Percentiles rank a stretch among this genome's conserved stretches.
These are phyloP conservation scores for Gambusia affinis DNA, from an alignment of 2,113 vertebrate genomes.

Conservation along the genomic window DNA sequence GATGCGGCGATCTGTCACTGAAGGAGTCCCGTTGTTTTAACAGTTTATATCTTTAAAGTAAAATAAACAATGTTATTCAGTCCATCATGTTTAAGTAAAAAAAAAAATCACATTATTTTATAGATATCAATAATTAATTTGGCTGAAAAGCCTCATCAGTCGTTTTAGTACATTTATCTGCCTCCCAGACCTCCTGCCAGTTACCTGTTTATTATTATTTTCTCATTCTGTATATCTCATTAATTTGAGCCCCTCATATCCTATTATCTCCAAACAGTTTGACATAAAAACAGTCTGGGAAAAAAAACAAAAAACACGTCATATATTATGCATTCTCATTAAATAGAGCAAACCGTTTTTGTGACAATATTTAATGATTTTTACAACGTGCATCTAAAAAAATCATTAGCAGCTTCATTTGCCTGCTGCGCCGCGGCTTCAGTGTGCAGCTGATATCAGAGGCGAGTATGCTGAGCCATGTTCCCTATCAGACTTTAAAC, in stretches of 20 bases:
- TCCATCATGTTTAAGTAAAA: neutral
- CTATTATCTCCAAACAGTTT: conserved; percentile 56
- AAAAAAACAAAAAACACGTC: neutral
- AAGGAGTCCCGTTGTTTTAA: too few relatives aligned
- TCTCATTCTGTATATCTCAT: conserved; percentile 22
- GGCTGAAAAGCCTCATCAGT: neutral
- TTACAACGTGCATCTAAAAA: conserved; percentile 61
- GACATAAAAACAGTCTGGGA: conserved; percentile 13
- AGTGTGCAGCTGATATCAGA: conserved; percentile 51
- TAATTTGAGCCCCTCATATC: conserved; percentile 50
- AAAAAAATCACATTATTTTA: neutral
- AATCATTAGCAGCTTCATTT: conserved; percentile 67
- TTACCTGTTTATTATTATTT: conserved; percentile 4
- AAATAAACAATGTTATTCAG: neutral
- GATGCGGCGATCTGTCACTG: too few relatives aligned
- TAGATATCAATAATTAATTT: neutral
- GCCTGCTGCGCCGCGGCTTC: conserved; percentile 55
- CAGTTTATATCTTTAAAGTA: neutral
- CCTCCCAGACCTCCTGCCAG: neutral
- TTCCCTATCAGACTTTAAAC: conserved; percentile 63
- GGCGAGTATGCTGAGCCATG: conserved; percentile 62
- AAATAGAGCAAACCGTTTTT: conserved; percentile 48
- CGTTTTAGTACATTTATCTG: neutral
- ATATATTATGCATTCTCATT: conserved; percentile 24
- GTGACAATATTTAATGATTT: conserved; percentile 64